phyloP scores from a whole-genome alignment of 2,888 invertebrate species.

The Craniophora ligustri region DNA sequence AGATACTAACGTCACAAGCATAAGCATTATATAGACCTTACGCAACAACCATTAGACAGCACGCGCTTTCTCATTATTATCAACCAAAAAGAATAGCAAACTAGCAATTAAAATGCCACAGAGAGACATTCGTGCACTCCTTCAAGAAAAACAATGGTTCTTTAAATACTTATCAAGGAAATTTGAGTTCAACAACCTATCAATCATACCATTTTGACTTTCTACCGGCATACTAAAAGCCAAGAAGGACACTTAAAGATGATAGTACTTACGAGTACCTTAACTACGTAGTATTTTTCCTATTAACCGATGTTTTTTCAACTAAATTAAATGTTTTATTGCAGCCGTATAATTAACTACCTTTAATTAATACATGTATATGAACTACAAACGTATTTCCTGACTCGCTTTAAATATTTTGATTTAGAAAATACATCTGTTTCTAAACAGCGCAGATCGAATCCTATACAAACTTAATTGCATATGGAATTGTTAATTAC shows the following conservation, averaged over 20 bases:
- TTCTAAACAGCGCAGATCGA: too few relatives aligned
- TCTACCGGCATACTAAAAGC: conserved; percentile 11
- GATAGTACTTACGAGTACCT: conserved; percentile 10
- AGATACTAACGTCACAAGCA: conserved; percentile 34
- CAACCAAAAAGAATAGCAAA: conserved; percentile 44
- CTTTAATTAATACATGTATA: too few relatives aligned
- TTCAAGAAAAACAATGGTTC: not conserved
- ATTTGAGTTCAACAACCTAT: conserved; percentile 2
- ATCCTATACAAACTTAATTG: too few relatives aligned
- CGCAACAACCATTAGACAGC: conserved; percentile 56
- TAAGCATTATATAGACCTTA: conserved; percentile 47
- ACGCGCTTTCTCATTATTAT: conserved; percentile 58
- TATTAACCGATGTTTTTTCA: too few relatives aligned
- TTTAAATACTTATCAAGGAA: too few relatives aligned
- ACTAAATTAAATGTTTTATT: conserved; percentile 7
- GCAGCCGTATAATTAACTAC: too few relatives aligned
- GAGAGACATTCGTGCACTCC: conserved; percentile 19
- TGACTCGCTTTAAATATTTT: too few relatives aligned
- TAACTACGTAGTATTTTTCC: too few relatives aligned
- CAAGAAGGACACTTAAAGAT: conserved; percentile 39
- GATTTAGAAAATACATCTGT: too few relatives aligned
- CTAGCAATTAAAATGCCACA: conserved; percentile 45
- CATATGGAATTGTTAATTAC: too few relatives aligned
- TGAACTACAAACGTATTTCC: too few relatives aligned
- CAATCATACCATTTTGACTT: conserved; percentile 7